Conservation (phyloP, 2,797 vertebrate genomes). For the Scomberomorus guttatus region DNA sequence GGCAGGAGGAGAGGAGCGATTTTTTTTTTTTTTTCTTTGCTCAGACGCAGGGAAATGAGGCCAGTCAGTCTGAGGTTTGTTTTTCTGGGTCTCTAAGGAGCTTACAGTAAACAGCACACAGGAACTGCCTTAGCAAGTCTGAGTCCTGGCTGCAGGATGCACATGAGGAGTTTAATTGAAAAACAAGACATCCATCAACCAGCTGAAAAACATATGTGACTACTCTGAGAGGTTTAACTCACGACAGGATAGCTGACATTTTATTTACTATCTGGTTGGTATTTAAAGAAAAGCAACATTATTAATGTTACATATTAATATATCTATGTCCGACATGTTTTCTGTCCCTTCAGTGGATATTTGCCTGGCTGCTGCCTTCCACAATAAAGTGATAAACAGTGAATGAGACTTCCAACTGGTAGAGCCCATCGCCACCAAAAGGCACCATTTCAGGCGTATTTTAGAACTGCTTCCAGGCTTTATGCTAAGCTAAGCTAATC, state of each 20-base stretch:
- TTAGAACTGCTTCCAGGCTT: no score
- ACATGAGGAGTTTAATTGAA: conserved; percentile 40
- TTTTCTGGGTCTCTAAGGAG: conserved; percentile 64
- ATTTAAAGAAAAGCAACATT: neutral
- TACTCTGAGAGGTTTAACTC: conserved; percentile 23
- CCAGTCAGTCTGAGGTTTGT: conserved; percentile 65
- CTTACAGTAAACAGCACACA: conserved; percentile 66
- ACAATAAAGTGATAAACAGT: no score
- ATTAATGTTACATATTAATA: neutral
- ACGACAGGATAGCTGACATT: neutral
- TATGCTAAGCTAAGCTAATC: no score
- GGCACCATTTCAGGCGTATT: no score
- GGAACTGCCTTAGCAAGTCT: conserved; percentile 37
- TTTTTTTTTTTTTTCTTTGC: conserved; percentile 4
- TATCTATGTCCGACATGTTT: neutral
- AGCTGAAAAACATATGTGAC: conserved; percentile 6
- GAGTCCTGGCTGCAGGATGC: conserved; percentile 48
- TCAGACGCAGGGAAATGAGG: conserved; percentile 65
- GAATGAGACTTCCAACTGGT: no score
- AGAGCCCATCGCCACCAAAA: no score
- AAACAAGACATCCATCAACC: conserved; percentile 60
- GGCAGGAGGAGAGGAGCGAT: conserved; percentile 5
- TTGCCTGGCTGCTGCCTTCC: no score
- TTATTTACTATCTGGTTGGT: neutral
- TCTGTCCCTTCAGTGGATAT: no score